Percentiles rank a stretch among this genome's conserved stretches.
phyloP scores from a whole-genome alignment of 2,888 invertebrate genomes.

The Andrena fulva region DNA sequence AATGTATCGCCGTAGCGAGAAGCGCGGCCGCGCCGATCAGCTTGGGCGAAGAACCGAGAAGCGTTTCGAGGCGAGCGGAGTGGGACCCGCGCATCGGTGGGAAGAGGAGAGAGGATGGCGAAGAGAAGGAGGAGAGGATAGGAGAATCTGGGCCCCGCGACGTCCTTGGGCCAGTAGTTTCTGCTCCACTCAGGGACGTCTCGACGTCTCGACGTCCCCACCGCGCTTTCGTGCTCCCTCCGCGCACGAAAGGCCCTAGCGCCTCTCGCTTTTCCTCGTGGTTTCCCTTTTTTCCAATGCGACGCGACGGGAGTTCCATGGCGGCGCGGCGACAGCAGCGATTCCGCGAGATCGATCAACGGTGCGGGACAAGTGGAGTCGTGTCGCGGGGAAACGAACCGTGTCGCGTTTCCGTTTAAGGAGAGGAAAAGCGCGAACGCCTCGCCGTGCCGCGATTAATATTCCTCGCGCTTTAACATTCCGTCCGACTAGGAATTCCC shows the following conservation, averaged over 20 bases:
- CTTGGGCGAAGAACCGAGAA: constrained; percentile 18
- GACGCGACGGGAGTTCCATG: background rate
- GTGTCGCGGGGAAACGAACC: constrained; percentile 12
- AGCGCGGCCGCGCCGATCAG: background rate
- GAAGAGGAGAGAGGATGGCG: constrained; percentile 42
- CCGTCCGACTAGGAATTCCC: background rate
- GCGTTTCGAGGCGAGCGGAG: background rate
- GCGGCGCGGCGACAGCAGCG: constrained; percentile 15
- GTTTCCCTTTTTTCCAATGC: constrained; percentile 4
- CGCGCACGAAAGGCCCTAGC: constrained; percentile 21
- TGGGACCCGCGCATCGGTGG: constrained; percentile 5
- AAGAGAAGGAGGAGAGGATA: constrained; percentile 51
- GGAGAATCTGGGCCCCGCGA: constrained; percentile 81
- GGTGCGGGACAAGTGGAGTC: background rate
- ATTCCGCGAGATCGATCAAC: constrained; percentile 35
- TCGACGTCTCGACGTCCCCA: constrained; percentile 62
- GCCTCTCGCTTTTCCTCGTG: constrained; percentile 36
- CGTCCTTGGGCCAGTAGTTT: constrained; percentile 81
- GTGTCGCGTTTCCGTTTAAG: constrained; percentile 9
- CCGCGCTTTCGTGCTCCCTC: background rate
- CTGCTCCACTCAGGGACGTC: constrained; percentile 75
- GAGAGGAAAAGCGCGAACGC: constrained; percentile 3
- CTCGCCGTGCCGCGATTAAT: background rate
- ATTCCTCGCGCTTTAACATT: background rate
- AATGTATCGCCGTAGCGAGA: constrained; percentile 67